Conservation (phyloP, 2,797 vertebrate genomes). For the Crenichthys baileyi region DNA sequence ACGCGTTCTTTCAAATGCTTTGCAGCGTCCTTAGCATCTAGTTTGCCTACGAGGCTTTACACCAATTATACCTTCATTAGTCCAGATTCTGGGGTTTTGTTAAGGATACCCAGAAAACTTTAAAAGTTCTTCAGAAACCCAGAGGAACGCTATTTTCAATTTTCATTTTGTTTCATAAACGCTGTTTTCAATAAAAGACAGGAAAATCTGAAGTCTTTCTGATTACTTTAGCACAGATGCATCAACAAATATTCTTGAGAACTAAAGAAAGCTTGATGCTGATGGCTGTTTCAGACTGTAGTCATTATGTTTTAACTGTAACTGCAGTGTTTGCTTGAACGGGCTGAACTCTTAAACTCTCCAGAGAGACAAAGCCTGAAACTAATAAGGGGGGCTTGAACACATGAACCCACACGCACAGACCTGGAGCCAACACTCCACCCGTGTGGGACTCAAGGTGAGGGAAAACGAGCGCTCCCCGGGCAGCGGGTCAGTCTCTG, state of each 20-base stretch:
- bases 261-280: too few species aligned
- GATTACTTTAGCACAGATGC: neutral
- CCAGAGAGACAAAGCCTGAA: conserved; percentile 19
- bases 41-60: neutral
- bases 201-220: neutral
- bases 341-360: neutral
- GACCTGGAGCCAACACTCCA: conserved; percentile 8
- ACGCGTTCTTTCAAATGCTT: neutral
- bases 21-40: neutral
- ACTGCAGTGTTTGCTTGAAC: neutral
- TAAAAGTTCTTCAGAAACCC: neutral
- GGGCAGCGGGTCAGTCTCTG: neutral
- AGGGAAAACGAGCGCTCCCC: conserved; percentile 12
- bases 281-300: neutral
- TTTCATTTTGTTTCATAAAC: too few species aligned
- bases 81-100: neutral
- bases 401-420: conserved; percentile 5
- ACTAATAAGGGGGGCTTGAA: conserved; percentile 25
- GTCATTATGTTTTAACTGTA: neutral
- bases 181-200: too few species aligned
- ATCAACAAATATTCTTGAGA: neutral
- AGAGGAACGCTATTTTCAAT: too few species aligned
- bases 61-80: neutral
- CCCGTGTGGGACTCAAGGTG: conserved; percentile 9
- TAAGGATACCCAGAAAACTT: neutral